These are phyloP conservation scores for Epicampocera succincta DNA, from an alignment of 2,888 invertebrate genomes.

Conservation along the genomic window DNA sequence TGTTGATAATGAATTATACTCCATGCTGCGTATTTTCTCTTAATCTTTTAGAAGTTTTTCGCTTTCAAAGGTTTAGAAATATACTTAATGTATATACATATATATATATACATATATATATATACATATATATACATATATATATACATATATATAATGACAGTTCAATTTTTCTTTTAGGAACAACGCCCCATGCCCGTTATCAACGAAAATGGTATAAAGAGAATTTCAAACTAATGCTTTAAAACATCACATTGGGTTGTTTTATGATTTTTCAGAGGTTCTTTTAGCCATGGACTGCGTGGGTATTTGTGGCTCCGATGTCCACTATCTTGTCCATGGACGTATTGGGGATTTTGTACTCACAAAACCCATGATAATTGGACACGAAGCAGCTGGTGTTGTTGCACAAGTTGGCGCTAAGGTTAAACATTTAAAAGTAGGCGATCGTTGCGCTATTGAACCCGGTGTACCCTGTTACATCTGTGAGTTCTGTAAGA, in stretches of 20 bases:
- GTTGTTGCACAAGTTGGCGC: slow-evolving; percentile 89
- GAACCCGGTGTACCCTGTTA: slow-evolving; percentile 97
- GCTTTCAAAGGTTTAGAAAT: no score
- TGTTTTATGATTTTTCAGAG: slow-evolving; percentile 71
- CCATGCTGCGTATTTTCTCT: no score
- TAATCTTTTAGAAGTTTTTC: no score
- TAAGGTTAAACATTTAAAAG: slow-evolving; percentile 86
- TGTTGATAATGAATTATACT: no score
- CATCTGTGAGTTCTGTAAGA: slow-evolving; percentile 91
- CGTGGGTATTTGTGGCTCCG: slow-evolving; percentile 98
- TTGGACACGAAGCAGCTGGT: slow-evolving; percentile 96
- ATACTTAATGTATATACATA: no score
- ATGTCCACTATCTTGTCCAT: slow-evolving; percentile 94
- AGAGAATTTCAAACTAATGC: not conserved
- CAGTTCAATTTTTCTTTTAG: slow-evolving; percentile 81
- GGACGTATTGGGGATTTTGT: slow-evolving; percentile 94
- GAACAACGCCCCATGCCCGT: slow-evolving; percentile 92
- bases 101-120: no score
- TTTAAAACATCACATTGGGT: not conserved
- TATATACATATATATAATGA: not conserved
- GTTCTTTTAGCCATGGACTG: slow-evolving; percentile 91
- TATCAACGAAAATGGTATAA: slow-evolving; percentile 87
- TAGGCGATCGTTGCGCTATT: slow-evolving; percentile 95
- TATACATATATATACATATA: no score
- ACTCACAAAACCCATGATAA: slow-evolving; percentile 93